phyloP scores from a whole-genome alignment of 92 coral and sea anemone genomes.

The Siderastrea radians region DNA sequence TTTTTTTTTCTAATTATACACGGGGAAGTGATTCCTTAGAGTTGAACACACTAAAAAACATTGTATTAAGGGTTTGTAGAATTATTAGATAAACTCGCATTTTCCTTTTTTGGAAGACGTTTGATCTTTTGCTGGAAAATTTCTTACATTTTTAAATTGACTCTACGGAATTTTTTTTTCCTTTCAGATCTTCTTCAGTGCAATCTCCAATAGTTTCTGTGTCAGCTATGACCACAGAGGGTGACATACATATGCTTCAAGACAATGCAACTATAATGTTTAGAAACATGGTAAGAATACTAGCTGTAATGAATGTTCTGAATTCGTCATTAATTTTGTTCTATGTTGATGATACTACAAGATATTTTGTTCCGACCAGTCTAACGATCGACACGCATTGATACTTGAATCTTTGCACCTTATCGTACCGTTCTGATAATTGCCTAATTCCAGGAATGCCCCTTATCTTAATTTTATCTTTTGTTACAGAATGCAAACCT shows the following conservation, averaged over 20 bases:
- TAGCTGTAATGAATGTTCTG: background rate
- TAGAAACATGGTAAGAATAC: constrained; percentile 18
- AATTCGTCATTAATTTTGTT: too few species aligned
- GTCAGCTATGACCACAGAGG: constrained; percentile 9
- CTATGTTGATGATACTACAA: too few species aligned
- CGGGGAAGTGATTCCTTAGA: too few species aligned
- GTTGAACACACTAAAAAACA: too few species aligned
- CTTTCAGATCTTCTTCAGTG: constrained; percentile 13
- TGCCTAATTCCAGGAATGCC: background rate
- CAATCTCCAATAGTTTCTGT: constrained; percentile 36
- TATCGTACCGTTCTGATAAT: background rate
- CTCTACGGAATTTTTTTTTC: too few species aligned
- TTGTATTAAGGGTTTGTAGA: too few species aligned
- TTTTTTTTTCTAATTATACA: too few species aligned
- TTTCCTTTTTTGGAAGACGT: background rate
- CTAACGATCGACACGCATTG: too few species aligned
- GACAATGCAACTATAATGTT: constrained; percentile 12
- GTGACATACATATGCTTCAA: background rate
- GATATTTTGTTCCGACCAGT: too few species aligned
- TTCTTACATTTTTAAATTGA: background rate
- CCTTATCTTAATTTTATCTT: background rate
- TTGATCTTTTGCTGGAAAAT: background rate
- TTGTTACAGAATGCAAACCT: background rate
- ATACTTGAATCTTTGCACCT: too few species aligned
- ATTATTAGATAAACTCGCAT: too few species aligned